phyloP scores from a whole-genome alignment of 2,888 invertebrate species.

The Lamellibrachia columna region DNA sequence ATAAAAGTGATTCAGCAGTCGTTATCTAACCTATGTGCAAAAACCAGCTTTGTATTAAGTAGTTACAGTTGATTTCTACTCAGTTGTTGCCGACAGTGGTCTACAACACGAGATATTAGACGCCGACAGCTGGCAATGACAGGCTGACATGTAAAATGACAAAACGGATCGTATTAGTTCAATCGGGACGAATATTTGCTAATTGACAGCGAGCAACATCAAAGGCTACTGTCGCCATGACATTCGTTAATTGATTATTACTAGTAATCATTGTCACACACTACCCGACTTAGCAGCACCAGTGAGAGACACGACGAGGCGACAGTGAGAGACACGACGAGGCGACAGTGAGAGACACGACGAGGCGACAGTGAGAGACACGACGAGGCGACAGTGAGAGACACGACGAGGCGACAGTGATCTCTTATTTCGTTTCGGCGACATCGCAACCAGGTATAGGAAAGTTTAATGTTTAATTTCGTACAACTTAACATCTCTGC shows the following conservation, averaged over 20 bases:
- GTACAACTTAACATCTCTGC: background rate
- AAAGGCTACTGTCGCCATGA: background rate
- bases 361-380: no score
- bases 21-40: no score
- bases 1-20: no score
- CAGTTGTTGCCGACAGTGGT: background rate
- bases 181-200: background rate
- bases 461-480: background rate
- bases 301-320: background rate
- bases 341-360: background rate
- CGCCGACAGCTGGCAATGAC: background rate
- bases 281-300: background rate
- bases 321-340: background rate
- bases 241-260: constrained; percentile 12
- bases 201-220: background rate
- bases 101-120: background rate
- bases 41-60: no score
- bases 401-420: background rate
- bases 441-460: background rate
- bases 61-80: no score
- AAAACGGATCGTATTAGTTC: background rate
- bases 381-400: background rate
- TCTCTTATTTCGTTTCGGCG: background rate
- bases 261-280: constrained; percentile 9
- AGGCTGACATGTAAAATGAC: background rate